Conservation (phyloP, 2,888 invertebrate species). For the Tiliacea citrago region DNA sequence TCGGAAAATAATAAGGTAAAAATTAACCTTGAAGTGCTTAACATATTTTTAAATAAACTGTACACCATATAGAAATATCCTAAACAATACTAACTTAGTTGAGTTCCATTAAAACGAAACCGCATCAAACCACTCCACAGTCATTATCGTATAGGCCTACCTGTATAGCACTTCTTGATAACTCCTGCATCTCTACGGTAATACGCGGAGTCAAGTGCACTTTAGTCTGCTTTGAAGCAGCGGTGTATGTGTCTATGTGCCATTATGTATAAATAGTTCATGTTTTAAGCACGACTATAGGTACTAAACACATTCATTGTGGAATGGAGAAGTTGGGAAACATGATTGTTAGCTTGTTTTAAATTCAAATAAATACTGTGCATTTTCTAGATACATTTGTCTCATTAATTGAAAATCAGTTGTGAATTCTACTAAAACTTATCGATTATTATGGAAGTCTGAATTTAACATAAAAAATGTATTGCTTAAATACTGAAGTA, state of each 20-base stretch:
- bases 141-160: constrained; percentile 18
- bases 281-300: not conserved
- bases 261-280: constrained; percentile 30
- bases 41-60: too few species aligned
- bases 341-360: too few species aligned
- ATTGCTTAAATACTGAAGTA: too few species aligned
- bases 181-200: constrained; percentile 44
- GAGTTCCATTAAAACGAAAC: constrained; percentile 29
- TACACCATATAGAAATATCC: too few species aligned
- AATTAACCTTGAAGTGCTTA: not conserved
- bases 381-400: too few species aligned
- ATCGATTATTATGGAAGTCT: too few species aligned
- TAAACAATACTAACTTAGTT: not conserved
- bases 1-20: not conserved
- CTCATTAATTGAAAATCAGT: too few species aligned
- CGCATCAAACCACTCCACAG: constrained; percentile 17
- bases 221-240: constrained; percentile 50
- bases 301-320: not conserved
- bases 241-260: not conserved
- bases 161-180: constrained; percentile 23
- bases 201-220: constrained; percentile 65
- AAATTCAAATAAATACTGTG: too few species aligned
- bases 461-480: too few species aligned
- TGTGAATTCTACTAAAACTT: too few species aligned
- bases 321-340: too few species aligned